Evolutionary conservation across 2,113 vertebrate species (phyloP).

Genomic region (Telmatochromis sp.): DNA sequence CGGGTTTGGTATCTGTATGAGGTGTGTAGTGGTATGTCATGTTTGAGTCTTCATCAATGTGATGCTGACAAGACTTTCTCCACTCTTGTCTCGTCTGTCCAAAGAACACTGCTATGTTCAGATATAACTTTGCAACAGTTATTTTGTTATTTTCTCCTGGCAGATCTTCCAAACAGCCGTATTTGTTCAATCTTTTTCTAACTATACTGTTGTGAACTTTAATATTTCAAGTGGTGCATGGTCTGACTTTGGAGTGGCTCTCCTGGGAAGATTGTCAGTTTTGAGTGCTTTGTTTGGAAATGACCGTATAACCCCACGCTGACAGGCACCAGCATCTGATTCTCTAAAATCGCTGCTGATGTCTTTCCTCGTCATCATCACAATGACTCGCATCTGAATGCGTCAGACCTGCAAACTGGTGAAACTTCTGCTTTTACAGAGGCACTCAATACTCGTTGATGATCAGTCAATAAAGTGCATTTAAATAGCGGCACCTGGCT

Average conservation of each 20-base stretch:
- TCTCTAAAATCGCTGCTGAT: not conserved
- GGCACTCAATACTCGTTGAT: rapidly evolving
- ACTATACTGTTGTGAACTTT: not conserved
- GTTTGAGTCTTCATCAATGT: not conserved
- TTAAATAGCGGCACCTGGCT: not conserved
- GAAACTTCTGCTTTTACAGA: not conserved
- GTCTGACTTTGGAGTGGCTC: not conserved
- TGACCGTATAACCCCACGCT: not conserved
- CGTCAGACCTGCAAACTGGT: not conserved
- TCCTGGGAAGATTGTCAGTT: not conserved
- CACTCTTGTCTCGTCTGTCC: not conserved
- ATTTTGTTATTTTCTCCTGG: not conserved
- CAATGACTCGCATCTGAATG: rapidly evolving
- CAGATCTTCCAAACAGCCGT: not conserved
- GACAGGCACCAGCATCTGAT: not conserved
- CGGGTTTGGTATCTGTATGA: rapidly evolving
- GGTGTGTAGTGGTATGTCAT: not conserved
- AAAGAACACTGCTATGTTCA: not conserved
- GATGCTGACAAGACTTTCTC: not conserved
- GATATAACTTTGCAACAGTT: not conserved
- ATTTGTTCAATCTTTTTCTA: not conserved
- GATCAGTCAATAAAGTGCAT: not conserved
- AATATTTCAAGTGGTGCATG: not conserved
- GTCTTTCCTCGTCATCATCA: not conserved
- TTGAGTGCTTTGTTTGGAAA: not conserved